phyloP scores from a whole-genome alignment of 2,113 vertebrate species.

The Pseudolaguvia tuberculata region DNA sequence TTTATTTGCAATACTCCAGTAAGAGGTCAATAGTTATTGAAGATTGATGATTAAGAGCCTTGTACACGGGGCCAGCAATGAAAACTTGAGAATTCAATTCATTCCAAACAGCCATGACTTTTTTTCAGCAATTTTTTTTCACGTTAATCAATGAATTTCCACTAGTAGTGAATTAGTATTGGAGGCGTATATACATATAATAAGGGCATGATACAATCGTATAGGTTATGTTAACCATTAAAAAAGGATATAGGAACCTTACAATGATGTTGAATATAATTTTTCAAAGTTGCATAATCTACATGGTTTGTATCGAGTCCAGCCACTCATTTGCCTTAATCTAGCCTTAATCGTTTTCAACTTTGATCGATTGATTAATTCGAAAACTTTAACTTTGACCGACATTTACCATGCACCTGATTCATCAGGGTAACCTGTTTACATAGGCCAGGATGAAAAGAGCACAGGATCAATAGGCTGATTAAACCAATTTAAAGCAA shows the following conservation, averaged over 20 bases:
- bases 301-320: neutral
- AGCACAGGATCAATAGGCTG: constrained; percentile 57
- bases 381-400: constrained; percentile 51
- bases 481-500: constrained; percentile 58
- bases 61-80: too few relatives aligned
- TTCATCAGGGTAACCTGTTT: constrained; percentile 56
- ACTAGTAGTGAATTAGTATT: too few relatives aligned
- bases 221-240: neutral
- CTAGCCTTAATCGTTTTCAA: constrained; percentile 19
- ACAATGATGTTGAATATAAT: neutral
- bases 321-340: neutral
- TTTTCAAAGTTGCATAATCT: neutral
- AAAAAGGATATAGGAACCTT: neutral
- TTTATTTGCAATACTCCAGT: too few relatives aligned
- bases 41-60: too few relatives aligned
- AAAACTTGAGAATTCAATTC: too few relatives aligned
- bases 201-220: too few relatives aligned
- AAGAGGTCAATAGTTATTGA: too few relatives aligned
- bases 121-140: too few relatives aligned
- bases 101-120: too few relatives aligned
- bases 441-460: constrained; percentile 39
- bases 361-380: constrained; percentile 44
- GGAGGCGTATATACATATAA: too few relatives aligned
- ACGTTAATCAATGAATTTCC: too few relatives aligned
- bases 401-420: constrained; percentile 55